Base-by-base conservation (phyloP, 2,888 invertebrate species). In the Periphyllus acericola region DNA sequence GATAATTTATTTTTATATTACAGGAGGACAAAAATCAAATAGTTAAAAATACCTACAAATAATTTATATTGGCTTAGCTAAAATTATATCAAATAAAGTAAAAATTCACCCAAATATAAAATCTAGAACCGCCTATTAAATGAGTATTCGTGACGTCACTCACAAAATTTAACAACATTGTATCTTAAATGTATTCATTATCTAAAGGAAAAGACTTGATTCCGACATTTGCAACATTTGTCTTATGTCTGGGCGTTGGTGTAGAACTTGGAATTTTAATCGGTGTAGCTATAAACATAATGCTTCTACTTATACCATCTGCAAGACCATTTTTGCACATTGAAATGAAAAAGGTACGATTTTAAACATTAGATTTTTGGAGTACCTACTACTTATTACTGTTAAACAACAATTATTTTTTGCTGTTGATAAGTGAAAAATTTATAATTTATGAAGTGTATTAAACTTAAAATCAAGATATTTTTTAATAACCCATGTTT, bases 201-300 rank as follows among this genome's bases (percentile, higher is more conserved):
- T 87, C 89, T 90, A 29, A 91, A 93, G 93, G 92, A 89, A 91
- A 92, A 89, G 97, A 97, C 90, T 91, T 96, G 4, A 93, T 96
- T 5, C 96, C 97, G 0, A 96, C 96, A 89, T 93, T 95, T 89
- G 95, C 96, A 0, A 98, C 98, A 0, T 97, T 98, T 91, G 92
- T 96, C 0, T 92, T 96, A 36, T 98, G 97, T 89, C 93, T 98
- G 25, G 92, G 94, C 0, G 93, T 96, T 89, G 97, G 97, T 1
- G 97, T 97, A 0, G 97, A 98, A 92, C 94, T 96, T 89, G 98
- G 98, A 3, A 96, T 98, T 90, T 92, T 97, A 25, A 93, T 95
- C 34, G 97, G 97, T 0, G 96, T 97, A 1, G 94, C 94, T 0
- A 94, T 96, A 46, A 96, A 96, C 91, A 94, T 97, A 8, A 92